Evolutionary conservation across 2,113 vertebrate species (phyloP).

Genomic region (Todiramphus saurophagus): DNA sequence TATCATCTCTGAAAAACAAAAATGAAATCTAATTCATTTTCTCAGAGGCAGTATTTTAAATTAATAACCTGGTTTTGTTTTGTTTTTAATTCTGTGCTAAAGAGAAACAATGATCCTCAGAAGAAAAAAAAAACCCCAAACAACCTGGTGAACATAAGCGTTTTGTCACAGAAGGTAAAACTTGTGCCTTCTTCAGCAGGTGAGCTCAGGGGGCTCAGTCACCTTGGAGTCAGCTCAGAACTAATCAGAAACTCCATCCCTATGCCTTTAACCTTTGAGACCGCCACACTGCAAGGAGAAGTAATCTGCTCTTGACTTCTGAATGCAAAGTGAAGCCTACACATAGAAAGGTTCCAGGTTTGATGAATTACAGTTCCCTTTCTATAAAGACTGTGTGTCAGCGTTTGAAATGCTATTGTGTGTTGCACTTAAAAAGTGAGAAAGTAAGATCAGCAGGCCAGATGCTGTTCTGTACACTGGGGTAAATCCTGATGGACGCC

Average conservation of each 20-base stretch:
- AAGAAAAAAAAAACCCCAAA: background rate
- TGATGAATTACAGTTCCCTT: slow-evolving; percentile 1
- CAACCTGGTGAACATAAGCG: background rate
- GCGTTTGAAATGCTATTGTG: background rate
- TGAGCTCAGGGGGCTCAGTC: background rate
- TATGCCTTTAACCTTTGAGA: background rate
- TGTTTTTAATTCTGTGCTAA: background rate
- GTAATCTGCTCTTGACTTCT: background rate
- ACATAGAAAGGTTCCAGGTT: background rate
- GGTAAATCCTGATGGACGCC: background rate
- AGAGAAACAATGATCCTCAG: background rate
- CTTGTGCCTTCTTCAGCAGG: background rate
- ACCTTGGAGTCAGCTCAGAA: background rate
- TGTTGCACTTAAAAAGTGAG: background rate
- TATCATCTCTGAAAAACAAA: background rate
- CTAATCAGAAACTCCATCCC: background rate
- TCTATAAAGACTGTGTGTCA: background rate
- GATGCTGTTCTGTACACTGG: background rate
- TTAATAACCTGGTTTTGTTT: background rate
- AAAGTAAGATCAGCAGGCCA: background rate
- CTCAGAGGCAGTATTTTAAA: background rate
- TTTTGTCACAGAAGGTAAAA: background rate
- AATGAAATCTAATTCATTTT: background rate
- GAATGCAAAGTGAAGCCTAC: background rate
- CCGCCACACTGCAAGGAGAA: background rate